Evolutionary conservation across 1,140 invertebrate genomes (phyloP).

Genomic region (Papilio polyxenes): DNA sequence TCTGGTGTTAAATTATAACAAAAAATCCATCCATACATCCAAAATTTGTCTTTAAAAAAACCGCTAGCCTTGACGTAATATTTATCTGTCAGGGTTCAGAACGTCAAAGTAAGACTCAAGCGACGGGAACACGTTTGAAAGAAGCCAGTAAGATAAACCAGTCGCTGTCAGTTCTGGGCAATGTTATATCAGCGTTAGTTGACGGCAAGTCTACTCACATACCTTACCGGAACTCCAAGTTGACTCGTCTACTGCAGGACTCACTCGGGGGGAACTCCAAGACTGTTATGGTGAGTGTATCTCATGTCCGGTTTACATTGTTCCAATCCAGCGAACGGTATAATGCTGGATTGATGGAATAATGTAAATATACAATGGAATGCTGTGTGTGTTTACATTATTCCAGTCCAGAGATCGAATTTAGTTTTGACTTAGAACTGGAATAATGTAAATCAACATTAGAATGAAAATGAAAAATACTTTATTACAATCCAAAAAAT

Average conservation of each 20-base stretch:
- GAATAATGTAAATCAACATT: no score
- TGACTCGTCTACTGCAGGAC: slow-evolving; percentile 95
- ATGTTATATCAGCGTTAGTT: slow-evolving; percentile 96
- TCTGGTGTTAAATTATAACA: no score
- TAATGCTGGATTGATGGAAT: no score
- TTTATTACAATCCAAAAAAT: no score
- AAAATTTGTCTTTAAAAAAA: no score
- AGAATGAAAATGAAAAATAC: no score
- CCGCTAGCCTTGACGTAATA: neutral
- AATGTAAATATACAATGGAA: no score
- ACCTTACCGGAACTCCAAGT: slow-evolving; percentile 96
- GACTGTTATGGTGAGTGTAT: slow-evolving; percentile 91
- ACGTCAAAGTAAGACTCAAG: slow-evolving; percentile 95
- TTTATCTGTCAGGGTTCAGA: slow-evolving; percentile 85
- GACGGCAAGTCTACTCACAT: slow-evolving; percentile 97
- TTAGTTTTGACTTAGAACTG: no score
- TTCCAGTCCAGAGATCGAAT: no score
- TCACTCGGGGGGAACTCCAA: slow-evolving; percentile 98
- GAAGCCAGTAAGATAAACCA: slow-evolving; percentile 98
- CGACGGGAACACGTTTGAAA: slow-evolving; percentile 92
- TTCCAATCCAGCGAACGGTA: neutral
- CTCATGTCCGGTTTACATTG: neutral
- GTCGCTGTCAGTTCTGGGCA: slow-evolving; percentile 95
- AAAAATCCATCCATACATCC: no score
- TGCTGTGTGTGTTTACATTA: no score